Conservation (phyloP, 1,140 invertebrate genomes). For the Zaprionus kolodkinae region DNA sequence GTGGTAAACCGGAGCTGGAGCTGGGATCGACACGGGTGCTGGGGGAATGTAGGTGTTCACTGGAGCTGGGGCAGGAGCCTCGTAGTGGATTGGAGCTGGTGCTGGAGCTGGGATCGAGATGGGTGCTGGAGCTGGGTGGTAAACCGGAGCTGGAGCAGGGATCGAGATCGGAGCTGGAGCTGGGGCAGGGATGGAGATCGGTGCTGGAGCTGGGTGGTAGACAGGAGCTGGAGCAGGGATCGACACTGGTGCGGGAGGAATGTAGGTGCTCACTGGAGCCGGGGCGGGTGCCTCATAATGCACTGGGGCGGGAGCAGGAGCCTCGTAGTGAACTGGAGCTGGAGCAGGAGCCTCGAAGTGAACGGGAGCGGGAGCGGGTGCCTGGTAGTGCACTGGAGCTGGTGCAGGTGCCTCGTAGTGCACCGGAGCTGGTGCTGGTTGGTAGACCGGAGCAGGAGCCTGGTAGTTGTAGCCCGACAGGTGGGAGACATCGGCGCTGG, state of each 20-base stretch:
- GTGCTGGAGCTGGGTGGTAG: constrained; percentile 29
- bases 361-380: constrained; percentile 37
- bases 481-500: constrained; percentile 72
- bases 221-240: constrained; percentile 27
- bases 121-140: constrained; percentile 35
- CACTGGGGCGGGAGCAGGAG: constrained; percentile 19
- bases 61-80: constrained; percentile 27
- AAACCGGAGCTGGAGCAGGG: constrained; percentile 17
- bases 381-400: constrained; percentile 29
- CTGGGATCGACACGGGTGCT: constrained; percentile 28
- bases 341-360: constrained; percentile 33
- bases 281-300: constrained; percentile 24
- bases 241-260: constrained; percentile 29
- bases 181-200: constrained; percentile 24
- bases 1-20: constrained; percentile 45
- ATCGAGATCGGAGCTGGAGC: constrained; percentile 4
- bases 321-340: constrained; percentile 17
- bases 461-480: constrained; percentile 69
- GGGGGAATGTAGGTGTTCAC: background rate
- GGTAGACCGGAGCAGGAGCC: constrained; percentile 49
- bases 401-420: constrained; percentile 36
- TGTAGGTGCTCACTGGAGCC: constrained; percentile 40
- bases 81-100: background rate
- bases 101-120: constrained; percentile 54
- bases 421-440: constrained; percentile 35